Base-by-base conservation (phyloP, 1,140 invertebrate species). In the Penaeus indicus region DNA sequence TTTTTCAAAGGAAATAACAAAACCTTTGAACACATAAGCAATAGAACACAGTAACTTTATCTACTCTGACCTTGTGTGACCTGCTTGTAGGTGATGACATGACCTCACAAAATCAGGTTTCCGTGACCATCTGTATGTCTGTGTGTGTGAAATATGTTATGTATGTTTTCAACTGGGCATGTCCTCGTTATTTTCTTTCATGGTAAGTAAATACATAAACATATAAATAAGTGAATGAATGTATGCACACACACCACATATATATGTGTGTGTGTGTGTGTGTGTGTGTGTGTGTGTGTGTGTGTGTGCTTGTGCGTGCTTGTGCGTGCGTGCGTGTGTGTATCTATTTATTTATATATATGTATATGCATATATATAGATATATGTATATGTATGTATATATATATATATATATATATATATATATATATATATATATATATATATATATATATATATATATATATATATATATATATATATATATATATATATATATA, bases 281-380 rank as follows among this genome's bases (percentile, higher is more conserved):
- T 47, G 47, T 47, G 47, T 80, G 47, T 80, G 47, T 80, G 47
- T 80, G 47, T 47, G 47, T 47, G 47, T 47, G 19, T 80, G 47
- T 80, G 19, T 80, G 47, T 80, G 19, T 80, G 47, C 54, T 47
- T 80, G 47, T 80, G 54, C 54, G 47, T 80, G 47, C 47, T 47
- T 80, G 47, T 80, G 47, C 47, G 47, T 47, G 47, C 47, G 25
- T 80, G 47, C 54, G 47, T 80, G 47, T 80, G 47, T 47, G 47
- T 80, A 80, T 80, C 13, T 47, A 80, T 80, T 47, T 80, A 80
- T 80, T 47, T 80, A 80, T 16, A 80, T 47, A 80, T 80, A 80
- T 80, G 47, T 80, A 80, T 80, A 80, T 47, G 47, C 47, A 47
- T 80, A 80, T 80, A 80, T 80, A 80, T 47, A 80, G 13, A 80